Conservation (phyloP, 2,888 invertebrate genomes). For the Cactoblastis cactorum region DNA sequence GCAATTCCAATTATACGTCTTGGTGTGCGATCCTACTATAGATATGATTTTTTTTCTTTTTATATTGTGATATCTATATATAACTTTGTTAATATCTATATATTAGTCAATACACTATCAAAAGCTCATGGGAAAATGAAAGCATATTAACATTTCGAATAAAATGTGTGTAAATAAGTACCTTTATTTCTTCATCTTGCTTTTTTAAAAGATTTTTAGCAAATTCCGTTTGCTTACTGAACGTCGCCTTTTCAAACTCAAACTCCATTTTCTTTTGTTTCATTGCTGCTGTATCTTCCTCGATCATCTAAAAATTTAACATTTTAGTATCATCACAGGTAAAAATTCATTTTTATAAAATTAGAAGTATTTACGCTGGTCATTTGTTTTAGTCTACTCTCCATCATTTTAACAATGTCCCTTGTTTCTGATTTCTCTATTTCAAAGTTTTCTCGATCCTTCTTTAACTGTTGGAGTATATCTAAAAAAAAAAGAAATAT, state of each 20-base stretch:
- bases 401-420: conserved; percentile 74
- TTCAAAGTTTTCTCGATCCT: conserved; percentile 76
- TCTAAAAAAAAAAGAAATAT: conserved; percentile 48
- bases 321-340: neutral
- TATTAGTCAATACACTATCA: too few relatives aligned
- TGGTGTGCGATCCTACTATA: too few relatives aligned
- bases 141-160: too few relatives aligned
- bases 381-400: conserved; percentile 80
- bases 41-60: too few relatives aligned
- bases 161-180: conserved; percentile 25
- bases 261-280: conserved; percentile 81
- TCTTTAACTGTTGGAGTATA: conserved; percentile 76
- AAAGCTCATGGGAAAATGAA: too few relatives aligned
- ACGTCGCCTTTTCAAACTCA: conserved; percentile 80
- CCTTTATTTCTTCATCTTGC: conserved; percentile 81
- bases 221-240: conserved; percentile 80
- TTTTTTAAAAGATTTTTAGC: conserved; percentile 76
- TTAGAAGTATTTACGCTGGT: conserved; percentile 49
- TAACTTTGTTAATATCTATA: too few relatives aligned
- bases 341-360: neutral
- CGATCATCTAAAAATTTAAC: conserved; percentile 50
- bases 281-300: conserved; percentile 63
- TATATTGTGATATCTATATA: too few relatives aligned
- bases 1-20: too few relatives aligned
- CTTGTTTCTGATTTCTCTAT: conserved; percentile 75